These are phyloP conservation scores for Resseliella maxima DNA, from an alignment of 2,888 invertebrate species.

Conservation along the genomic window DNA sequence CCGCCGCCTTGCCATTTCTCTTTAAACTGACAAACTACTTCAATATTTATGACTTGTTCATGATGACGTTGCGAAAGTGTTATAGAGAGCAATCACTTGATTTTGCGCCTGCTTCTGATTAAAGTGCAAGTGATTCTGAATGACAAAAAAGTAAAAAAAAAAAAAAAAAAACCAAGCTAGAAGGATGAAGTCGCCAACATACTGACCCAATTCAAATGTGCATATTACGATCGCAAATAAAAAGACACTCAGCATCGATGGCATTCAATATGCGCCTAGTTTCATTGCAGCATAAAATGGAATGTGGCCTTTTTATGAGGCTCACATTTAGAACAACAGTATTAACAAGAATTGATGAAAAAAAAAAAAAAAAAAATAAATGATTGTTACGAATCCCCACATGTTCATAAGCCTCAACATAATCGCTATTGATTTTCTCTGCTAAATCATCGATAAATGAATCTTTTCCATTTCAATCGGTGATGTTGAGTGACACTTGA, in stretches of 20 bases:
- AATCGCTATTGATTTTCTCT: constrained; percentile 24
- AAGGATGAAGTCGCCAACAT: constrained; percentile 49
- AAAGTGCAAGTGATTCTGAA: background rate
- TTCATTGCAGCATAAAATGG: background rate
- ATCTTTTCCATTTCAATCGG: background rate
- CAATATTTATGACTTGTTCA: constrained; percentile 18
- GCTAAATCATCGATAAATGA: constrained; percentile 15
- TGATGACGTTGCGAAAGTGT: constrained; percentile 29
- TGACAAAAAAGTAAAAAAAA: background rate
- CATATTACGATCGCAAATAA: constrained; percentile 29
- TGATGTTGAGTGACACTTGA: background rate
- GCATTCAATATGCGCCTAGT: background rate
- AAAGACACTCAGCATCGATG: constrained; percentile 4
- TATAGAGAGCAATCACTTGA: background rate
- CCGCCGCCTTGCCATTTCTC: background rate
- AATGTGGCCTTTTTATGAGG: constrained; percentile 7
- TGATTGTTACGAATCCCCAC: background rate
- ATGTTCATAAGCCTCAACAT: background rate
- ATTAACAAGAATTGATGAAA: background rate
- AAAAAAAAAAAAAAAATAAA: background rate
- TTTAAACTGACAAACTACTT: background rate
- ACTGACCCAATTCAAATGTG: constrained; percentile 38
- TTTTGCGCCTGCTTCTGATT: background rate
- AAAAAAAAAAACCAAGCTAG: background rate
- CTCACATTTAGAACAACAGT: background rate